Evolutionary conservation across 2,888 invertebrate species (phyloP), one percentile per base, ranked within the genome.

Genomic region (Nomada goodeniana): DNA sequence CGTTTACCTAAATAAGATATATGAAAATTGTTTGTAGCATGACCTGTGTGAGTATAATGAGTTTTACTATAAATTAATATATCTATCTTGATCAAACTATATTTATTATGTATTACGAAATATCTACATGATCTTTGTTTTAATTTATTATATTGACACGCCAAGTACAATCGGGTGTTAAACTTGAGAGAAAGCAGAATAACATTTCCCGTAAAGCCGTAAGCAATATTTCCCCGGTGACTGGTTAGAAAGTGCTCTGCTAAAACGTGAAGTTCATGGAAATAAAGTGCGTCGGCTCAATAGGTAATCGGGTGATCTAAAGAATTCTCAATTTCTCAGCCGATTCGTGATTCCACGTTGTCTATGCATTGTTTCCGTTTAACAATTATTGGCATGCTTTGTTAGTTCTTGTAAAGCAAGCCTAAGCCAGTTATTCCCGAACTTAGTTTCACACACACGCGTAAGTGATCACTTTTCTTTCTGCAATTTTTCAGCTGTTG

Each of bases 171-270:
- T 5, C 23, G 26, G 2, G 15, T 20, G 20, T 47, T 20, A 59
- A 15, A 44, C 23, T 64, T 47, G 4, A 15, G 13, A 50, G 11
- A 10, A 13, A n/a, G 3, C 10, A n/a, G 7, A 15, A 18, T 23
- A 36, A 55, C 13, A 20, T 26, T 71, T 23, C 29, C 20, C 3
- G 5, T 20, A 52, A 52, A 13, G n/a, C 15, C 3, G 4, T 9
- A 15, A 64, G 50, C 36, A 44, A 82, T 47, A 63, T 36, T 72
- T n/a, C 44, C 42, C 42, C 50, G 36, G 26, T 52, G 15, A 57
- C 42, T 72, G 57, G 60, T 76, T 86, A 79, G 83, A 79, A 86
- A 86, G 72, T 57, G 71, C 36, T 60, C 53, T 20, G 29, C n/a
- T 36, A 36, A 60, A 68, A 76, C 69, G 67, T 69, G 73, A 75